Evolutionary conservation across 2,888 invertebrate species (phyloP), one percentile per base, ranked within the genome.

Genomic region (Drosophila pseudotalamancana): DNA sequence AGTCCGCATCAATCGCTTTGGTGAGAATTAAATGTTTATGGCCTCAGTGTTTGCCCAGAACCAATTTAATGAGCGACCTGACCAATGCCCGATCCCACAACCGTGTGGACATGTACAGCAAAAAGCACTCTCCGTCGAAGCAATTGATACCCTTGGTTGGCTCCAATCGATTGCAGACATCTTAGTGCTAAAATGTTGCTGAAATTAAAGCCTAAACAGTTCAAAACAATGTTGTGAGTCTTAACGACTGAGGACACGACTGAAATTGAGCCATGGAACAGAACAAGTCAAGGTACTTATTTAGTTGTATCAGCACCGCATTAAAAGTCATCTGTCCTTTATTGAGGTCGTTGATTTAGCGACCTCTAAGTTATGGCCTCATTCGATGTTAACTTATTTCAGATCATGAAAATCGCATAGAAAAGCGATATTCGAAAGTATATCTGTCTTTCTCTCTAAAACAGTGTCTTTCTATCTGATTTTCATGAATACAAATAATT

Each of bases 1-100:
- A 43, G 46, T 62, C 64, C 57, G 86, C 83, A 82, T 79, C 85
- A 87, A 84, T 81, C 78, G 78, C 80, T 73, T 73, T 81, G 75
- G 85, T 87, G 85, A 87, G 87, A 81, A 81, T 87, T 81, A 79
- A 87, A 73, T 76, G 70, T 65, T 71, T 67, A 79, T 77, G 73
- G 72, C 69, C 76, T 70, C 55, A 29, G 54, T 86, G 74, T 72
- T 86, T 77, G 75, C 56, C 62, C 77, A 69, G 59, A 51, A 64
- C 40, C 59, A 37, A 74, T 74, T 85, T 85, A 85, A 74, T 88
- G 79, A 82, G 80, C 80, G 84, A 86, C 73, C 83, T 63, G 60
- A 54, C 54, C 73, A 45, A 63, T 53, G 37, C 19, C 39, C 34
- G 34, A 42, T 37, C 45, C 42, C 46, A 16, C 35, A 51, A 23